These are phyloP conservation scores for Oedothorax gibbosus DNA, from an alignment of 1,140 invertebrate genomes.

Conservation along the genomic window DNA sequence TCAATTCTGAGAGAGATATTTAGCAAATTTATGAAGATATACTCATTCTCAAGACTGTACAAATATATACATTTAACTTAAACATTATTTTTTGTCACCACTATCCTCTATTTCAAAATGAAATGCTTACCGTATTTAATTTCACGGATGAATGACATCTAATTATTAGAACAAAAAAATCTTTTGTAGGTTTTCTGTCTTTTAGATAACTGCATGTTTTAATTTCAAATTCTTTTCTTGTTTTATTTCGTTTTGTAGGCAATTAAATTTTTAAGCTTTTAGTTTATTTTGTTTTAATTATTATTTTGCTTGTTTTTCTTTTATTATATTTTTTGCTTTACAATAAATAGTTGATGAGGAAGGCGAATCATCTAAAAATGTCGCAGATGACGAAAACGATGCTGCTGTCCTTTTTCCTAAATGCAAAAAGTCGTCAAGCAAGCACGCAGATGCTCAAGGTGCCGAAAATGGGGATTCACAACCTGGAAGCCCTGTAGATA, in stretches of 20 bases:
- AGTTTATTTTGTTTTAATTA: not conserved
- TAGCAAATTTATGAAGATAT: too few species aligned
- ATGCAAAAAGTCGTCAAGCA: slow-evolving; percentile 5
- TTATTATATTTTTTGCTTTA: slow-evolving; percentile 27
- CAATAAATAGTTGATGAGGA: slow-evolving; percentile 13
- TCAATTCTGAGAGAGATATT: too few species aligned
- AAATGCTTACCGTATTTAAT: too few species aligned
- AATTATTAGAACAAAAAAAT: too few species aligned
- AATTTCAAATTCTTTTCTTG: not conserved
- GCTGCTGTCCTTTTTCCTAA: slow-evolving; percentile 24
- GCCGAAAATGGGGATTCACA: too few species aligned
- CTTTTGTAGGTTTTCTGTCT: too few species aligned
- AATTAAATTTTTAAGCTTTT: not conserved
- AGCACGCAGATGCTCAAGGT: not conserved
- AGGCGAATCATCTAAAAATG: slow-evolving; percentile 1
- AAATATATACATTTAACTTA: too few species aligned
- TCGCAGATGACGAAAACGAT: not conserved
- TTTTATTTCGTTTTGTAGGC: not conserved
- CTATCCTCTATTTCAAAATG: too few species aligned
- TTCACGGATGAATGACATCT: too few species aligned
- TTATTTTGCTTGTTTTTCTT: not conserved
- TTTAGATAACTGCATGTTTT: not conserved
- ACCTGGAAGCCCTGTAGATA: too few species aligned
- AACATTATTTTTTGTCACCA: too few species aligned
- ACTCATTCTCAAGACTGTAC: too few species aligned